Percentiles rank a stretch among this genome's conserved stretches.
Evolutionary conservation across 2,797 vertebrate species (phyloP).

Genomic region (Amblyraja radiata): DNA sequence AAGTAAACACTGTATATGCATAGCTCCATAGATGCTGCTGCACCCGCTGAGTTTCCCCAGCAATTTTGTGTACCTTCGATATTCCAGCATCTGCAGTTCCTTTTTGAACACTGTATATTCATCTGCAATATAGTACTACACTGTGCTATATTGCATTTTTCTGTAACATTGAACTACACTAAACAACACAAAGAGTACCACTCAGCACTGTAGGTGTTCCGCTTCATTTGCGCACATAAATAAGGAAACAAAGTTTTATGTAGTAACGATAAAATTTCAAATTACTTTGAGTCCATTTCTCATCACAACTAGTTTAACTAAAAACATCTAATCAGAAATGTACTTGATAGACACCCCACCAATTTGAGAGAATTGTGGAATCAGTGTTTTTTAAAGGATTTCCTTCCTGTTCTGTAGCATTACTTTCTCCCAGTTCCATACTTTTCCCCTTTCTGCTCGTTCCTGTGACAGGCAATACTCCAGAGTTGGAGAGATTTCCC

Average conservation of each 20-base stretch:
- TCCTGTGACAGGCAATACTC: neutral
- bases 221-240: neutral
- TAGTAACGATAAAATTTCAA: neutral
- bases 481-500: neutral
- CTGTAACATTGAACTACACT: neutral
- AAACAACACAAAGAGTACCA: neutral
- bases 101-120: too few species aligned
- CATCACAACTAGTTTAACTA: neutral
- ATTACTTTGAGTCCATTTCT: neutral
- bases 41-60: too few species aligned
- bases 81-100: too few species aligned
- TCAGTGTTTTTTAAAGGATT: neutral
- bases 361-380: neutral
- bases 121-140: neutral
- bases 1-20: too few species aligned
- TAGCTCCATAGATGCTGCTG: too few species aligned
- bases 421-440: neutral
- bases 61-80: too few species aligned
- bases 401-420: neutral
- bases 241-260: neutral
- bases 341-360: neutral
- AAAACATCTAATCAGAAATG: neutral
- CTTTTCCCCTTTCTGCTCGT: too few species aligned
- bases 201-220: neutral
- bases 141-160: neutral